These are phyloP conservation scores for Rhopilema esculentum DNA, from an alignment of 30 jellyfish, hydroid and myxozoan species.

Conservation along the genomic window DNA sequence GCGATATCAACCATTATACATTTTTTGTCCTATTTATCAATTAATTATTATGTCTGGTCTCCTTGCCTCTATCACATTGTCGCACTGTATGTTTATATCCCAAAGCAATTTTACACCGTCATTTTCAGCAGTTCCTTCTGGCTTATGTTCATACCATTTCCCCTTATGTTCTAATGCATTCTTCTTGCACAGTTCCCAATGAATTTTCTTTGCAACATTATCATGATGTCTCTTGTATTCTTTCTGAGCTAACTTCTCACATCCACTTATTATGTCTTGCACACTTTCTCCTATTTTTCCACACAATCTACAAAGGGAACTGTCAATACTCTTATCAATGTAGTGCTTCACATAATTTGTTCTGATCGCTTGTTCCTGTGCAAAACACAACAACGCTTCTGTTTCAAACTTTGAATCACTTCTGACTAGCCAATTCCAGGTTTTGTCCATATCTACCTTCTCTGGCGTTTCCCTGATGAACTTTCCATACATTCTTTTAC, in stretches of 20 bases:
- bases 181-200: not conserved
- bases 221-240: not conserved
- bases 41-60: slow-evolving; percentile 1
- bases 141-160: not conserved
- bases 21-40: not conserved
- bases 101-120: not conserved
- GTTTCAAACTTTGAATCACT: slow-evolving; percentile 3
- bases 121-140: not conserved
- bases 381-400: not conserved
- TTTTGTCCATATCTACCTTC: not conserved
- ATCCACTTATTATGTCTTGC: not conserved
- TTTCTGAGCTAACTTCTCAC: not conserved
- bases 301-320: not conserved
- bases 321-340: slow-evolving; percentile 1
- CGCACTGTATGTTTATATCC: not conserved
- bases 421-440: slow-evolving; percentile 10
- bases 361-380: slow-evolving; percentile 6
- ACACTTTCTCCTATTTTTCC: not conserved
- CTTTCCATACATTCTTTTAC: not conserved
- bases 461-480: slow-evolving; percentile 9
- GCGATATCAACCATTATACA: slow-evolving; percentile 3
- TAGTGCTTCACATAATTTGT: not conserved
- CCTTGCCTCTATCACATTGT: slow-evolving; percentile 20
- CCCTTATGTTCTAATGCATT: not conserved
- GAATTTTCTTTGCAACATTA: not conserved